Percentiles rank a stretch among this genome's conserved stretches.
Evolutionary conservation across 1,140 invertebrate species (phyloP).

Genomic region (Schlechtendalia chinensis): DNA sequence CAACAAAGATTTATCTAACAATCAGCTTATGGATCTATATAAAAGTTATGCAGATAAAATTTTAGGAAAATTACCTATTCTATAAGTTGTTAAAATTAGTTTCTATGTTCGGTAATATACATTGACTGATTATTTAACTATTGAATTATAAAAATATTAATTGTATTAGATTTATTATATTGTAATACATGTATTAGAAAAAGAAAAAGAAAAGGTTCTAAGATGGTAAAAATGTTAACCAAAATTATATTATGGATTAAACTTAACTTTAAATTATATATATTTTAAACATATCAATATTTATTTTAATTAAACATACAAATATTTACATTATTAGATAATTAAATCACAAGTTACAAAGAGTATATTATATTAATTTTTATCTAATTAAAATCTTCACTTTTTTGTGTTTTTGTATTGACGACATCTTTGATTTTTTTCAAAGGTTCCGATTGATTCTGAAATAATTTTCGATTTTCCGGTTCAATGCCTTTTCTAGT

Average conservation of each 20-base stretch:
- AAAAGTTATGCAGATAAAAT: conserved; percentile 49
- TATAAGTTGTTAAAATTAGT: background rate
- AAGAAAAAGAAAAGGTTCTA: background rate
- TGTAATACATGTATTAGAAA: background rate
- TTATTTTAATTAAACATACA: background rate
- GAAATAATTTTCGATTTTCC: background rate
- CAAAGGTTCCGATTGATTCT: background rate
- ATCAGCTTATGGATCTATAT: conserved; percentile 48
- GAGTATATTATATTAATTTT: too few relatives aligned
- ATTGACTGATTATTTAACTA: background rate
- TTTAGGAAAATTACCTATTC: conserved; percentile 40
- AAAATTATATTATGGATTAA: background rate
- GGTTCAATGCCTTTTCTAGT: background rate
- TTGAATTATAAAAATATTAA: background rate
- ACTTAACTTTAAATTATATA: background rate
- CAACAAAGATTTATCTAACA: conserved; percentile 50
- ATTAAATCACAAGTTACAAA: background rate
- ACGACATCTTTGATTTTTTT: background rate
- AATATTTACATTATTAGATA: conserved; percentile 14
- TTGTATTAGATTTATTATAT: background rate
- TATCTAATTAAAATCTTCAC: background rate
- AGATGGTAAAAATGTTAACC: background rate
- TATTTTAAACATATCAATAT: background rate
- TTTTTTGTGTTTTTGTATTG: background rate
- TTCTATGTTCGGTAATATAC: background rate